Percentiles rank a stretch among this genome's conserved stretches.
These are phyloP conservation scores for Emydura subglobosa DNA, from an alignment of 2,113 vertebrate species.

Conservation along the genomic window DNA sequence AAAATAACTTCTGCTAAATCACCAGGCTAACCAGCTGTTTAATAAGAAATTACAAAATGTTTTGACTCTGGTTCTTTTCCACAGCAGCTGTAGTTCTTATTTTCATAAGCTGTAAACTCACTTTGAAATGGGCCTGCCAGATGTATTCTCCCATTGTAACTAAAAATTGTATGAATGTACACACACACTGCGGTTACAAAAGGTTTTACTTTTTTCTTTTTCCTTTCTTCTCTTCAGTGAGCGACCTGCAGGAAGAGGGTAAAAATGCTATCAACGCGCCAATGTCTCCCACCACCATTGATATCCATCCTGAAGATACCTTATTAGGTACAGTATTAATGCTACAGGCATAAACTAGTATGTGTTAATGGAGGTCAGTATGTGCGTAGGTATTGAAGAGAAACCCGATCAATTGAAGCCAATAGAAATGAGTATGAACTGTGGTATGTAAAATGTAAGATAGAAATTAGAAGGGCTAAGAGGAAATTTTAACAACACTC, in stretches of 20 bases:
- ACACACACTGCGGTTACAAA: neutral
- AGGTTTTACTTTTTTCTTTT: neutral
- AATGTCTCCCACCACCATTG: conserved; percentile 80
- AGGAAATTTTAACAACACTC: neutral
- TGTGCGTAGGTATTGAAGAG: neutral
- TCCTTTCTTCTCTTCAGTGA: conserved; percentile 81
- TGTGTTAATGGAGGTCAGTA: neutral
- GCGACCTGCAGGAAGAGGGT: conserved; percentile 94
- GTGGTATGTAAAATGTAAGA: neutral
- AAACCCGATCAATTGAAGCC: neutral
- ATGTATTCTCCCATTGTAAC: neutral
- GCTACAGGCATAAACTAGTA: neutral
- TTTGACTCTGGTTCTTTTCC: conserved; percentile 37
- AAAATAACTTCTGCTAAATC: neutral
- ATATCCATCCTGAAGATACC: conserved; percentile 92
- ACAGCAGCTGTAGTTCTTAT: neutral
- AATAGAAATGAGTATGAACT: neutral
- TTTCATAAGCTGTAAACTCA: neutral
- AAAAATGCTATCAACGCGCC: conserved; percentile 94
- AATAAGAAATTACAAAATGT: conserved; percentile 8
- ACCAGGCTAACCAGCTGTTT: neutral
- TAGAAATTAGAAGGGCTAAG: neutral
- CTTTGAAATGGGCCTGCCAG: conserved; percentile 23
- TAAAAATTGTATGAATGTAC: neutral
- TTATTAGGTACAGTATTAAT: conserved; percentile 82